These are phyloP conservation scores for Spea multiplicata DNA, from an alignment of 2,113 vertebrate species.

Conservation along the genomic window DNA sequence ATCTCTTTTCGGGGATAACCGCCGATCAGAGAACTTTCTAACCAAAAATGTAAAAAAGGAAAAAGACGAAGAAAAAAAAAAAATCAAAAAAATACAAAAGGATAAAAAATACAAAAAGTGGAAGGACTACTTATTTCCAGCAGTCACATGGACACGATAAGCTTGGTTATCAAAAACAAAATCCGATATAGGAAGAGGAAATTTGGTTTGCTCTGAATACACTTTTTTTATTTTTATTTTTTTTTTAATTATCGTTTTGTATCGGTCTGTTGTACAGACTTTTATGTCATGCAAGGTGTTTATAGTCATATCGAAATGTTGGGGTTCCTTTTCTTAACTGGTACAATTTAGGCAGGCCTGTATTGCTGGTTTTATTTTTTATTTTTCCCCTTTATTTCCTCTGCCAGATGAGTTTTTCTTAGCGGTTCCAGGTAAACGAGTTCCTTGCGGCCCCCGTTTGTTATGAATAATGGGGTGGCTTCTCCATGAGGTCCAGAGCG, in stretches of 20 bases:
- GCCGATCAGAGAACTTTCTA: slow-evolving; percentile 86
- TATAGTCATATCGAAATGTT: slow-evolving; percentile 82
- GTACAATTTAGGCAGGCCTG: slow-evolving; percentile 82
- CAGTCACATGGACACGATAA: slow-evolving; percentile 73
- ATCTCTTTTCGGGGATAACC: slow-evolving; percentile 81
- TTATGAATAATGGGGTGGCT: neutral
- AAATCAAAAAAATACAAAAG: slow-evolving; percentile 1
- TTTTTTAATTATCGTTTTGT: slow-evolving; percentile 74
- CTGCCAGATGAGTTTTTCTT: neutral
- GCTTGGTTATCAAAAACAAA: slow-evolving; percentile 72
- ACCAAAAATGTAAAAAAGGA: slow-evolving; percentile 83
- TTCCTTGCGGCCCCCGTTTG: neutral
- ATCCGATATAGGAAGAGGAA: slow-evolving; percentile 72
- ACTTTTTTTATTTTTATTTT: slow-evolving; percentile 54
- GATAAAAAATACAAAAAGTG: slow-evolving; percentile 60
- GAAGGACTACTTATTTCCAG: slow-evolving; percentile 82
- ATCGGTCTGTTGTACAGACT: slow-evolving; percentile 82
- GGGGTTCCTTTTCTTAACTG: slow-evolving; percentile 82
- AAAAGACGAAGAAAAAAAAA: slow-evolving; percentile 44
- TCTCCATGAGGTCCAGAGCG: no score
- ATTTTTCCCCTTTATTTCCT: neutral
- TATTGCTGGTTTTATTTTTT: slow-evolving; percentile 74
- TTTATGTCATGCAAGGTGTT: slow-evolving; percentile 80
- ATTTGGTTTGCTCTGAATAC: slow-evolving; percentile 66
- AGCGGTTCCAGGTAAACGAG: neutral